A percentile compares a stretch with the other conserved stretches of the same genome.
These are phyloP conservation scores for Temnothorax ravouxi DNA, from an alignment of 2,888 invertebrate genomes.

Conservation along the genomic window DNA sequence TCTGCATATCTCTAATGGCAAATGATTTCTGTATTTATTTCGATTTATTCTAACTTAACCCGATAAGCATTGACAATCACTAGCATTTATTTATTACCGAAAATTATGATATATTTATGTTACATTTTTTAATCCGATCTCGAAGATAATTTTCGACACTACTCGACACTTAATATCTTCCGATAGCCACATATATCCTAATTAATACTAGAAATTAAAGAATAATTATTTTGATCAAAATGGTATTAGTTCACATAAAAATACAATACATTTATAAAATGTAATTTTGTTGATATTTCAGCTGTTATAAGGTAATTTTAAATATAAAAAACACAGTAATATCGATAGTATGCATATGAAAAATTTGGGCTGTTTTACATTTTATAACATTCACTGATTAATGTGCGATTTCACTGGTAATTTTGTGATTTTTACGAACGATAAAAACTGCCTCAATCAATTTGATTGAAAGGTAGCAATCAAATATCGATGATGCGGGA, in stretches of 20 bases:
- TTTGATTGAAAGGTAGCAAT: background rate
- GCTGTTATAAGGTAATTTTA: background rate
- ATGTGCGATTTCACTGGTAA: background rate
- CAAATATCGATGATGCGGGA: background rate
- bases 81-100: too few relatives aligned
- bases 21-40: too few relatives aligned
- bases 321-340: background rate
- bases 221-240: background rate
- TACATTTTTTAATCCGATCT: too few relatives aligned
- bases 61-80: too few relatives aligned
- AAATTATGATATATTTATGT: too few relatives aligned
- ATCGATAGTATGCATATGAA: background rate
- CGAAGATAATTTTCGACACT: too few relatives aligned
- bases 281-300: background rate
- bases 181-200: background rate
- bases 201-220: background rate
- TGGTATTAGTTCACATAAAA: background rate
- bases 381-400: background rate
- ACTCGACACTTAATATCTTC: background rate
- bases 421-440: background rate
- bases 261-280: background rate
- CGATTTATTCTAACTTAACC: too few relatives aligned
- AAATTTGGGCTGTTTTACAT: background rate
- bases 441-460: background rate
- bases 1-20: too few relatives aligned